Conservation (phyloP, 2,113 vertebrate genomes). For the Chinchilla lanigera region DNA sequence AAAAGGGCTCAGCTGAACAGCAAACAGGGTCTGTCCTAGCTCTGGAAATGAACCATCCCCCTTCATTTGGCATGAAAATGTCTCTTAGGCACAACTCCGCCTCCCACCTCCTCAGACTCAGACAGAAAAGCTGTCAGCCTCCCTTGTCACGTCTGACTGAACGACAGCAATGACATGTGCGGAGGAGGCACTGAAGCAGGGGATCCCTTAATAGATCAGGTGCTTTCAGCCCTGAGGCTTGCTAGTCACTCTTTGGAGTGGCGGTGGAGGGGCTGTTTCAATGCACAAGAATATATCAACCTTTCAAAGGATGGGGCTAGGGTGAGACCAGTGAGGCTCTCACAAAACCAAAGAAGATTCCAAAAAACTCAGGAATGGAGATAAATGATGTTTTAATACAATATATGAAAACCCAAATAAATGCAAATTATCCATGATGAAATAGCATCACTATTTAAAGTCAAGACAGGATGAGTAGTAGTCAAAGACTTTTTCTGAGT, state of each 20-base stretch:
- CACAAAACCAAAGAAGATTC: not conserved
- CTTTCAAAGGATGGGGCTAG: not conserved
- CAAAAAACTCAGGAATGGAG: not conserved
- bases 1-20: not conserved
- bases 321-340: not conserved
- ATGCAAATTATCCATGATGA: not conserved
- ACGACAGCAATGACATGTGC: not conserved
- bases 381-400: not conserved
- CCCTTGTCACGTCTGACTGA: slow-evolving; percentile 45
- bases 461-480: not conserved
- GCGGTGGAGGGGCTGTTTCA: not conserved
- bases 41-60: not conserved
- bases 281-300: fast-evolving
- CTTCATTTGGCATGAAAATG: not conserved
- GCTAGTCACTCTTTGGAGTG: not conserved
- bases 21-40: not conserved
- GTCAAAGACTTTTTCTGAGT: not conserved
- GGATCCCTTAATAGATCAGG: slow-evolving; percentile 68
- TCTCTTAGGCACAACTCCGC: slow-evolving; percentile 18
- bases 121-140: slow-evolving; percentile 71
- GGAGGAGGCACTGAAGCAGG: slow-evolving; percentile 56
- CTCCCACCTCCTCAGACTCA: slow-evolving; percentile 57
- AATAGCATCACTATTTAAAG: not conserved
- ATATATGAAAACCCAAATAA: not conserved
- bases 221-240: slow-evolving; percentile 46